Evolutionary conservation across 1,140 invertebrate species (phyloP), one percentile per base, ranked within the genome.

Genomic region (Caenorhabditis remanei): DNA sequence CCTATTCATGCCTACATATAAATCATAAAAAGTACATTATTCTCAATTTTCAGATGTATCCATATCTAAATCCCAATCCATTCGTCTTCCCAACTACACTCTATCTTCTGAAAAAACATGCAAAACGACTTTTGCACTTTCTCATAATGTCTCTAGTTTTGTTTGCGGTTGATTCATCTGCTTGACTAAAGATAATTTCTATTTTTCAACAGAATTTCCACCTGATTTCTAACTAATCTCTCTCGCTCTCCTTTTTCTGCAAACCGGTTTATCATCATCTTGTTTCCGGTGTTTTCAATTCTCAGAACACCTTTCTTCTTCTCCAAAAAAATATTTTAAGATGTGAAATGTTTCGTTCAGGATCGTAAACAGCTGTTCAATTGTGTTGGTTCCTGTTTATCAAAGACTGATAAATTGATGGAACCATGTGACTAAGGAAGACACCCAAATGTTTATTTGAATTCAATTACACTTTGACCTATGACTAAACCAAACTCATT

Each of bases 241-340:
- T 21, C 32, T 32, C 32, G 32, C 32, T 32, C 32, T 32, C n/a
- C 11, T 32, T 14, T 63, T 50, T 53, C 50, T 63, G 21, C 61
- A 40, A 63, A 63, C 61, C 24, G 61, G 61, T 63, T 63, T 58
- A 8, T 21, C n/a, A 58, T 58, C 55, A 32, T 14, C 61, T 63
- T 32, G 58, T 63, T 63, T 63, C 61, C 61, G 56, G n/a, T 58
- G 56, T 63, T 63, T 63, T 63, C 61, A n/a, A 63, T 32, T 63
- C 55, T 19, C 11, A 58, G 55, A 63, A 63, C 21, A 63, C 13
- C 32, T 63, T 40, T 19, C n/a, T 58, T 58, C 16, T 53, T 32
- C 32, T 32, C 32, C 32, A 32, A 32, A 32, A 32, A 32, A 32
- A 32, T 32, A 32, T 32, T 32, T 32, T 32, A 32, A 32, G 0